A percentile compares a stretch with the other conserved stretches of the same genome.
Conservation (phyloP, 2,888 invertebrate genomes). For the Myopa tessellatipennis region DNA sequence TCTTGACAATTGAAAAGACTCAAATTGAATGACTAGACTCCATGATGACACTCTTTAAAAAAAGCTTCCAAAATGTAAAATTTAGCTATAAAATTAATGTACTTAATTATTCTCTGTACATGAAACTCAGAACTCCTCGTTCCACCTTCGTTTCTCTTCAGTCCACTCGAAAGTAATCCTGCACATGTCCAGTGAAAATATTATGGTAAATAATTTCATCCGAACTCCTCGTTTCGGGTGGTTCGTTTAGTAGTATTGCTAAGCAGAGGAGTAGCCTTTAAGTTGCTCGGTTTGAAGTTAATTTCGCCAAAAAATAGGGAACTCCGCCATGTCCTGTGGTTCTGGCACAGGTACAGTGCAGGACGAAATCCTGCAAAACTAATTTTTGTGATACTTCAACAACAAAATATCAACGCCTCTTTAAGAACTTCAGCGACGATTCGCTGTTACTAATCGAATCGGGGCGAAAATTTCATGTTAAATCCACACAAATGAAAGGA, state of each 20-base stretch:
- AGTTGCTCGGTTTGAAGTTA: neutral
- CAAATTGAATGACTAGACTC: no score
- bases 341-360: neutral
- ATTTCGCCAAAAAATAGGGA: neutral
- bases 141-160: neutral
- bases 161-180: neutral
- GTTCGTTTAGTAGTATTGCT: neutral
- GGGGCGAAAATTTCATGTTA: constrained; percentile 25
- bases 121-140: neutral
- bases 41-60: neutral
- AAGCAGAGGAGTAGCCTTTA: neutral
- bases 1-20: neutral
- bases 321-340: neutral
- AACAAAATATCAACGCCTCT: constrained; percentile 14
- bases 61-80: neutral
- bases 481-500: constrained; percentile 40
- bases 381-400: no score
- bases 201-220: constrained; percentile 2
- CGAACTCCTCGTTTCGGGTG: neutral
- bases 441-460: constrained; percentile 1
- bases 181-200: neutral
- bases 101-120: neutral
- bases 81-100: neutral
- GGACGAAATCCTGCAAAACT: neutral
- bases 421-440: neutral